Percentiles rank a stretch among this genome's conserved stretches.
Conservation (phyloP, 2,113 vertebrate species). For the Chaetodon auriga region DNA sequence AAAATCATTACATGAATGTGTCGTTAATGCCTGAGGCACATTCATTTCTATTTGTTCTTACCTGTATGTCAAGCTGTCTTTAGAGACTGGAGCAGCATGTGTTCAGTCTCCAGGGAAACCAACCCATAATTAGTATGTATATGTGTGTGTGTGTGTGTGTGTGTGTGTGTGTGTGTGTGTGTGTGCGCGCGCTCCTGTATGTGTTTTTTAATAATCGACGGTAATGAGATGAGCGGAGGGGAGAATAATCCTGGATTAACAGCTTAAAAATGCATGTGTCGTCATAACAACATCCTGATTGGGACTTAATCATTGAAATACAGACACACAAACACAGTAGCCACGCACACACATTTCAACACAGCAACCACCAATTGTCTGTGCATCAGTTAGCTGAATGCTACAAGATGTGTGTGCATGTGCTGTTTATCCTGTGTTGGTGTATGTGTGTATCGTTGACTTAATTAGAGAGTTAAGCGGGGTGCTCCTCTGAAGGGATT, state of each 20-base stretch:
- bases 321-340: constrained; percentile 41
- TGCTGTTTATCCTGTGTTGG: constrained; percentile 31
- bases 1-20: not conserved
- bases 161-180: constrained; percentile 31
- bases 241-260: constrained; percentile 81
- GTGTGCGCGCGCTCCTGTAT: constrained; percentile 4
- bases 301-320: constrained; percentile 71
- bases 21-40: constrained; percentile 13
- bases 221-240: constrained; percentile 76
- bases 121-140: constrained; percentile 65
- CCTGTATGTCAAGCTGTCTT: constrained; percentile 53
- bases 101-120: constrained; percentile 70
- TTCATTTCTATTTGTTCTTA: constrained; percentile 28
- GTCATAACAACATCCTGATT: constrained; percentile 76
- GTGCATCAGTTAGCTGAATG: constrained; percentile 40
- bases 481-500: constrained; percentile 69
- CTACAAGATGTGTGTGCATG: constrained; percentile 37
- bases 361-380: constrained; percentile 34
- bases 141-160: not conserved
- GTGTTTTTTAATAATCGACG: constrained; percentile 74
- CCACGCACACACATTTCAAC: constrained; percentile 3
- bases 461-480: constrained; percentile 77
- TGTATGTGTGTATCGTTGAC: constrained; percentile 53
- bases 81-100: constrained; percentile 39
- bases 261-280: constrained; percentile 75